phyloP scores from a whole-genome alignment of 2,797 vertebrate species.

The Notamacropus eugenii region DNA sequence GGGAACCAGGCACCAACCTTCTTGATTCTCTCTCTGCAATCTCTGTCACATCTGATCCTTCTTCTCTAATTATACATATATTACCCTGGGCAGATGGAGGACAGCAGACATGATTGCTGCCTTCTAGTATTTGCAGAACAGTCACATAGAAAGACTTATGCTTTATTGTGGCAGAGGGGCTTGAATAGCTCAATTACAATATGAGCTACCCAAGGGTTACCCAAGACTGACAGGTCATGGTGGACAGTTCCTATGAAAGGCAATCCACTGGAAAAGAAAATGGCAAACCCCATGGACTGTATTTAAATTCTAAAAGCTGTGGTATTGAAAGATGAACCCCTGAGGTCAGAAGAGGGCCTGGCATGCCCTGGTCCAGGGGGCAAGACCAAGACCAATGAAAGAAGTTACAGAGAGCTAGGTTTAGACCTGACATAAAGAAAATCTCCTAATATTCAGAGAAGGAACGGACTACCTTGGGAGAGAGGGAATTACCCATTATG shows the following conservation, averaged over 20 bases:
- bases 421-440: background rate
- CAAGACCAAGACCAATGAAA: background rate
- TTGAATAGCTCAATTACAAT: background rate
- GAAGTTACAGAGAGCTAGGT: background rate
- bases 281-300: background rate
- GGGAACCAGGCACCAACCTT: background rate
- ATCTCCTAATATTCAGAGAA: background rate
- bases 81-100: background rate
- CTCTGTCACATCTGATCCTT: background rate
- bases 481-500: background rate
- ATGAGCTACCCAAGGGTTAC: background rate
- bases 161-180: background rate
- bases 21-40: background rate
- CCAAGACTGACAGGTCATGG: background rate
- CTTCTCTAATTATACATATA: background rate
- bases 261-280: background rate
- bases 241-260: background rate
- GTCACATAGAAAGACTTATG: background rate
- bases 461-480: background rate
- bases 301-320: background rate
- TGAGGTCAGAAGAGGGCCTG: background rate
- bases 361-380: background rate
- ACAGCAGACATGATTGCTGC: background rate
- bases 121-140: background rate
- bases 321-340: background rate